Percentiles rank a stretch among this genome's conserved stretches.
These are phyloP conservation scores for Hyaena hyaena DNA, from an alignment of 2,113 vertebrate species.

Conservation along the genomic window DNA sequence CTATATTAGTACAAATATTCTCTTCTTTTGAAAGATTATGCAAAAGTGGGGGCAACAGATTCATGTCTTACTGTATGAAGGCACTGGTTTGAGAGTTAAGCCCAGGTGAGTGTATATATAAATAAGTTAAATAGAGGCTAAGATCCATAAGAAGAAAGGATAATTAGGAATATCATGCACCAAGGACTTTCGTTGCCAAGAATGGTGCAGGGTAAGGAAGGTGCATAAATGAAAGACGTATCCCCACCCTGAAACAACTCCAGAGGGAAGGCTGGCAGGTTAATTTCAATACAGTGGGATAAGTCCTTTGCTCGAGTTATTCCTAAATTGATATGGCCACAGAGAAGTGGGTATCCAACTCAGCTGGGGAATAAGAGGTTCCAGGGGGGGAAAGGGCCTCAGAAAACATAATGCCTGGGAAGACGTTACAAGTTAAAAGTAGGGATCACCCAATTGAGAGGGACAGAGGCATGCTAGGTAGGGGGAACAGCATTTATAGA, in stretches of 20 bases:
- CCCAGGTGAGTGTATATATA: not conserved
- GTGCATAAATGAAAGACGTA: not conserved
- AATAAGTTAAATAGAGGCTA: not conserved
- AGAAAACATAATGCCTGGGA: not conserved
- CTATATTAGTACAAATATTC: not conserved
- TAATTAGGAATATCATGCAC: not conserved
- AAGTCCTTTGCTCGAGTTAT: not conserved
- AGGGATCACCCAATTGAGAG: not conserved
- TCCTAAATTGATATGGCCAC: not conserved
- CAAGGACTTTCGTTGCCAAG: not conserved
- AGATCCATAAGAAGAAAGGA: conserved; percentile 1
- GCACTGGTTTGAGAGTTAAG: not conserved
- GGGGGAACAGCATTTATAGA: not conserved
- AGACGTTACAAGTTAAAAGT: not conserved
- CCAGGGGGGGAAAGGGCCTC: not conserved
- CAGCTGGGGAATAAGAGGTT: not conserved
- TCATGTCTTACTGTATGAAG: not conserved
- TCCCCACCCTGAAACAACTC: not conserved
- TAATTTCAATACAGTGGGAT: not conserved
- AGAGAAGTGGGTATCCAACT: not conserved
- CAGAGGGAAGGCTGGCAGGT: not conserved
- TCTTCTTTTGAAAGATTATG: not conserved
- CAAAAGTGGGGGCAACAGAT: not conserved
- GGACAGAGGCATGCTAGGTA: not conserved
- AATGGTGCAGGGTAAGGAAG: not conserved